These are phyloP conservation scores for Epizoanthus stellaris DNA, from an alignment of 92 coral and sea anemone species.

Conservation along the genomic window DNA sequence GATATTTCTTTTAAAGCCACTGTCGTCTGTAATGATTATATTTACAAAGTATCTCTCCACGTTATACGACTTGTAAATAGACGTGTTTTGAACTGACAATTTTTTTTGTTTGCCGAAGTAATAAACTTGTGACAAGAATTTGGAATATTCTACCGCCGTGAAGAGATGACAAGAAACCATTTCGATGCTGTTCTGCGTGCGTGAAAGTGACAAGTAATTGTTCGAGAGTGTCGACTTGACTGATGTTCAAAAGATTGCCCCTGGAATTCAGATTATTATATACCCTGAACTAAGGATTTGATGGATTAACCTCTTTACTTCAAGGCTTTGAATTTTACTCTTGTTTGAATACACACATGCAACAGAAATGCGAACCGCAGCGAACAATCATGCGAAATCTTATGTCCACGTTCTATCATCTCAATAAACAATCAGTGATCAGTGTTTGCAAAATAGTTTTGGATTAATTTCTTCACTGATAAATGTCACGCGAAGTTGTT, in stretches of 20 bases:
- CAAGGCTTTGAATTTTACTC: background rate
- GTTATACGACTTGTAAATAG: constrained; percentile 21
- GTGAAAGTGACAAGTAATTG: background rate
- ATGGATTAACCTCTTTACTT: background rate
- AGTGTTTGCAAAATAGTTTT: background rate
- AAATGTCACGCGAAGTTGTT: constrained; percentile 26
- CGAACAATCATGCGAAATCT: background rate
- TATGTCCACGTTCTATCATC: background rate
- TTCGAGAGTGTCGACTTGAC: background rate
- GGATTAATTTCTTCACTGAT: background rate
- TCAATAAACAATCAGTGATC: background rate
- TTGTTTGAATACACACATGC: background rate
- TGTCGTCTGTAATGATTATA: constrained; percentile 14
- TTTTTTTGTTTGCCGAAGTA: constrained; percentile 32
- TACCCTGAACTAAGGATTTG: background rate
- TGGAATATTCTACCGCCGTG: background rate
- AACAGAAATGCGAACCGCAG: background rate
- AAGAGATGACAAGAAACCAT: constrained; percentile 8
- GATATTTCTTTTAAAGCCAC: background rate
- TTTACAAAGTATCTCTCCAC: constrained; percentile 30
- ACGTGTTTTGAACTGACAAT: constrained; percentile 11
- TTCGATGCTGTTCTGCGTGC: background rate
- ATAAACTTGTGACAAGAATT: constrained; percentile 1
- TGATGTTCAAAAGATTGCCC: background rate
- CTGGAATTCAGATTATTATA: background rate